phyloP scores from a whole-genome alignment of 35 echinoderm and acorn worm genomes.

The Nesometra sesokonis region DNA sequence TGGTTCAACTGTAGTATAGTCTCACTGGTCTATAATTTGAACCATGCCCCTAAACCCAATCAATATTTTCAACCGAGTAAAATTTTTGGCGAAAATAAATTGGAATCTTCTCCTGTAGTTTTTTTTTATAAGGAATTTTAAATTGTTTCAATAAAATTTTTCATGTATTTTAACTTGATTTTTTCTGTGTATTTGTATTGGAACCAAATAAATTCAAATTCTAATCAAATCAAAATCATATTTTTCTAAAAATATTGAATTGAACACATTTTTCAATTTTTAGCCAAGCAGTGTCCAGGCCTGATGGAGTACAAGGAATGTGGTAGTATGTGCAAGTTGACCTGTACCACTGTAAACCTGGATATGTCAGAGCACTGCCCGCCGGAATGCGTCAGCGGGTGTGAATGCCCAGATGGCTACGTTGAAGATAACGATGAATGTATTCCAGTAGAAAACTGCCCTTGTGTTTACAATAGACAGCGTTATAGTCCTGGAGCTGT shows the following conservation, averaged over 20 bases:
- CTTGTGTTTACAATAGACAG: constrained; percentile 75
- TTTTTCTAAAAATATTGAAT: too few relatives aligned
- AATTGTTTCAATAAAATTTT: too few relatives aligned
- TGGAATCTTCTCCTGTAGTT: too few relatives aligned
- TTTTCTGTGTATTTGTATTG: too few relatives aligned
- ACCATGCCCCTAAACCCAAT: too few relatives aligned
- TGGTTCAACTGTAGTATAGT: too few relatives aligned
- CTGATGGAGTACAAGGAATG: constrained; percentile 62
- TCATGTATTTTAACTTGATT: too few relatives aligned
- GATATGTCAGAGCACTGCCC: constrained; percentile 21
- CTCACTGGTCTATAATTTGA: too few relatives aligned
- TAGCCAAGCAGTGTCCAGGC: constrained; percentile 74
- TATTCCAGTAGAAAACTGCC: constrained; percentile 51
- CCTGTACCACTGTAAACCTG: constrained; percentile 34
- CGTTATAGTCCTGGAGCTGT: constrained; percentile 48
- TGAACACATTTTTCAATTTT: background rate
- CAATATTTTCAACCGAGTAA: too few relatives aligned
- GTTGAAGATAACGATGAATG: constrained; percentile 58
- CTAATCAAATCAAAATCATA: too few relatives aligned
- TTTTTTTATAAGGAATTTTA: too few relatives aligned
- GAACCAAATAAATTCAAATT: background rate
- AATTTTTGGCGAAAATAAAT: too few relatives aligned
- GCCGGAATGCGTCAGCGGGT: constrained; percentile 58
- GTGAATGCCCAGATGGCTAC: constrained; percentile 57
- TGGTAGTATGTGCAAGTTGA: constrained; percentile 43